Conservation (phyloP, 2,888 invertebrate species). For the Hermaeophaga mercurialis region DNA sequence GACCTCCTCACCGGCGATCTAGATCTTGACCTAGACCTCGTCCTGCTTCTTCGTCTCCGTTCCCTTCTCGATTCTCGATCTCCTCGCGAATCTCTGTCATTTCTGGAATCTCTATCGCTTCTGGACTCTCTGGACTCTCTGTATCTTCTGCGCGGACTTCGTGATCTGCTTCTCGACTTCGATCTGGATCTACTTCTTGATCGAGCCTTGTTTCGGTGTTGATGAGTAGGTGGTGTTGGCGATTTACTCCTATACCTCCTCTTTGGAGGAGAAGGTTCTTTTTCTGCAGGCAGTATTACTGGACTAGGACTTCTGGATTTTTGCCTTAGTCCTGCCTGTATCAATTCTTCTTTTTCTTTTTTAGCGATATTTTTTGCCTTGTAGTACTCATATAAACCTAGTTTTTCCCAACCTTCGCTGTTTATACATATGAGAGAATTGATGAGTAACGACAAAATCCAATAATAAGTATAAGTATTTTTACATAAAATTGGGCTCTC, state of each 20-base stretch:
- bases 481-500: constrained; percentile 10
- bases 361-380: constrained; percentile 92
- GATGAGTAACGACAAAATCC: constrained; percentile 30
- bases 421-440: constrained; percentile 27
- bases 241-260: constrained; percentile 75
- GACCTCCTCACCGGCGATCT: constrained; percentile 51
- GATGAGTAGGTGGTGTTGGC: constrained; percentile 53
- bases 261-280: constrained; percentile 74
- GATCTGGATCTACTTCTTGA: constrained; percentile 31
- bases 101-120: constrained; percentile 32
- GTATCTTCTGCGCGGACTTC: constrained; percentile 55
- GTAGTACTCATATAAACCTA: constrained; percentile 97
- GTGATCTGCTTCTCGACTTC: constrained; percentile 60
- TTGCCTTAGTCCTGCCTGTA: constrained; percentile 71
- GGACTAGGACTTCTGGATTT: constrained; percentile 82
- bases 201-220: constrained; percentile 29
- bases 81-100: constrained; percentile 39
- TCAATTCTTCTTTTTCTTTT: constrained; percentile 85
- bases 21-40: constrained; percentile 57
- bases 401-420: constrained; percentile 97
- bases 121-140: constrained; percentile 51
- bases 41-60: constrained; percentile 53
- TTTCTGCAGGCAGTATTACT: constrained; percentile 71
- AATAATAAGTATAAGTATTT: constrained; percentile 12
- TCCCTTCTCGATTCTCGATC: constrained; percentile 32